These are phyloP conservation scores for Channa maculata DNA, from an alignment of 2,113 vertebrate species.

Conservation along the genomic window DNA sequence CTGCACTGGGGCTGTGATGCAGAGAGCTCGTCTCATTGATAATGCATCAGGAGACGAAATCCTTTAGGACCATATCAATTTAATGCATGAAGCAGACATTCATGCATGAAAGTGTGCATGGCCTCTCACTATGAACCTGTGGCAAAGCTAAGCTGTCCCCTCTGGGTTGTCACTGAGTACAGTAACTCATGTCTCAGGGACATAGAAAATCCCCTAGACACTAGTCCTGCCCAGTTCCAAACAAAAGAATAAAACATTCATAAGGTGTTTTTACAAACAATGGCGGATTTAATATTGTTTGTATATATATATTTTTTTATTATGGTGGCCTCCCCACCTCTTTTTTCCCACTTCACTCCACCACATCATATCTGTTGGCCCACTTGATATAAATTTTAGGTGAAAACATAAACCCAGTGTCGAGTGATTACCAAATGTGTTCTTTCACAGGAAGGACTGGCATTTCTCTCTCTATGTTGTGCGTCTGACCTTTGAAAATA, in stretches of 20 bases:
- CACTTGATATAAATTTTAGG: constrained; percentile 54
- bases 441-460: constrained; percentile 66
- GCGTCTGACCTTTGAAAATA: constrained; percentile 94
- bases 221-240: constrained; percentile 28
- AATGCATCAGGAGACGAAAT: constrained; percentile 77
- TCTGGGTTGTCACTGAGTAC: constrained; percentile 21
- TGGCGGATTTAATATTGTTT: constrained; percentile 54
- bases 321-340: constrained; percentile 11
- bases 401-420: constrained; percentile 60
- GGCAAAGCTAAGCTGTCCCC: constrained; percentile 49
- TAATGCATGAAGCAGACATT: constrained; percentile 70
- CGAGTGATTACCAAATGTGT: constrained; percentile 58
- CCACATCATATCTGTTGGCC: constrained; percentile 40
- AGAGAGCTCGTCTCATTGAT: constrained; percentile 75
- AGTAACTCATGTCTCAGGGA: constrained; percentile 33
- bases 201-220: background rate
- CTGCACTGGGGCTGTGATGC: constrained; percentile 54
- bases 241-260: constrained; percentile 72
- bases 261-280: constrained; percentile 45
- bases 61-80: constrained; percentile 76
- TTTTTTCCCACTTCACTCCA: background rate
- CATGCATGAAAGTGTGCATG: constrained; percentile 55
- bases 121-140: constrained; percentile 41
- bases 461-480: constrained; percentile 85
- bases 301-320: background rate